Percentiles rank a stretch among this genome's conserved stretches.
Conservation (phyloP, 2,888 invertebrate genomes). For the Cataglyphis albicans region DNA sequence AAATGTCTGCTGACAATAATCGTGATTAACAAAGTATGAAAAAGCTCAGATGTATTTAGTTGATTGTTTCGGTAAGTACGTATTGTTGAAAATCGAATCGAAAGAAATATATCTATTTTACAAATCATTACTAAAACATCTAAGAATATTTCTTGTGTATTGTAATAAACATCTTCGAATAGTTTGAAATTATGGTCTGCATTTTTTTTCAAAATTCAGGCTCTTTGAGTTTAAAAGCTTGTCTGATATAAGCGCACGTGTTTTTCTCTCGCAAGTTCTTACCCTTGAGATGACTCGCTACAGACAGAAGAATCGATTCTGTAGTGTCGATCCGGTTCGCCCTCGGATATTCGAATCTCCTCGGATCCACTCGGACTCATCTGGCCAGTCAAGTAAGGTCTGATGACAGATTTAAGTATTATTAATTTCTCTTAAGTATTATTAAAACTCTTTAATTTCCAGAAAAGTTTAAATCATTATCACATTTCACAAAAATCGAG, state of each 20-base stretch:
- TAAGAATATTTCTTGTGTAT: slow-evolving; percentile 34
- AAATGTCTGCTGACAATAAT: slow-evolving; percentile 56
- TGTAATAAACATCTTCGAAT: slow-evolving; percentile 23
- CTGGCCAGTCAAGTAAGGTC: slow-evolving; percentile 90
- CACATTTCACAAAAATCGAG: not conserved
- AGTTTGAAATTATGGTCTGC: slow-evolving; percentile 11
- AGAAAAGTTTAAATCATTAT: not conserved
- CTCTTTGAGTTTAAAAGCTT: slow-evolving; percentile 47
- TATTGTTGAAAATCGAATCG: slow-evolving; percentile 24
- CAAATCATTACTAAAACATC: slow-evolving; percentile 39
- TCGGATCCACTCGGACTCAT: slow-evolving; percentile 97
- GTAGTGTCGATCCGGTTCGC: slow-evolving; percentile 95
- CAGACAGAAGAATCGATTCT: slow-evolving; percentile 92
- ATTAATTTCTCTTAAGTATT: too few species aligned
- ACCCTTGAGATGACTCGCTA: slow-evolving; percentile 92
- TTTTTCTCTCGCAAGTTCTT: slow-evolving; percentile 79
- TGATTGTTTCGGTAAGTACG: slow-evolving; percentile 37
- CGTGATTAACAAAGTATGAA: slow-evolving; percentile 48
- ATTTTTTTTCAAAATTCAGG: slow-evolving; percentile 18
- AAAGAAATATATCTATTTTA: slow-evolving; percentile 43
- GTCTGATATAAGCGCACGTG: slow-evolving; percentile 31
- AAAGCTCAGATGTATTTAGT: slow-evolving; percentile 44
- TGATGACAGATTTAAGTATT: slow-evolving; percentile 1
- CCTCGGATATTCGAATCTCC: slow-evolving; percentile 95
- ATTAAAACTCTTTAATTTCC: not conserved